Base-by-base conservation (phyloP, 2,797 vertebrate genomes). In the Dicrostonyx torquatus region DNA sequence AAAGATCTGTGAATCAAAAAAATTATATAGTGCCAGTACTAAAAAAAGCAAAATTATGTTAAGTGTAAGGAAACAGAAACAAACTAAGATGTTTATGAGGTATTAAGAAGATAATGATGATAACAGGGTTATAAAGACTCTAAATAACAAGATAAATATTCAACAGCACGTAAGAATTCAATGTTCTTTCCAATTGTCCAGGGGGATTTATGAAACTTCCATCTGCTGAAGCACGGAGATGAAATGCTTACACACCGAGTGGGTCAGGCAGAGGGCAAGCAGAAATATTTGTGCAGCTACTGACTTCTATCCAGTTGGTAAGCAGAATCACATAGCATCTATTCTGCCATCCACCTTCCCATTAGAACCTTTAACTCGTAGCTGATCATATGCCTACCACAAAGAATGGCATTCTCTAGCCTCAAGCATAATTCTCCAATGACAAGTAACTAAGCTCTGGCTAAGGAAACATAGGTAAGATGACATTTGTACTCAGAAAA, bases 141-240 rank as follows among this genome's bases (percentile, higher is more conserved):
- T 91, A 87, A 87, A 68, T 24, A 91, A 82, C 24, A 77, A 75
- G 48, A 55, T 31, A 92, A 92, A 92, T 83, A 83, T 29, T 94
- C 64, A 60, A 91, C 24, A 75, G 3, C 43, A 70, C 64, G 45
- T 34, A 60, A 79, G 31, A 73, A 87, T 13, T 62, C 64, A 48
- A 20, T 12, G 17, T 13, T 53, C 50, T 87, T 89, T 58, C 55
- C 48, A 93, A 37, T 82, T 78, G 9, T 62, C 48, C 5, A 83
- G 34, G 12, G 15, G 89, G 62, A 86, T 48, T 58, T 68, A 24
- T 48, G 45, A 77, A 82, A 58, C 37, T 72, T 11, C 17, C 15
- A 34, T 58, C 55, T 58, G 55, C 24, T 48, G 15, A 90, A 75
- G 3, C 20, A 53, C 5, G 68, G 64, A 62, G 31, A 58, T 26